phyloP scores from a whole-genome alignment of 2,888 invertebrate species.

The Epinotia ramella region DNA sequence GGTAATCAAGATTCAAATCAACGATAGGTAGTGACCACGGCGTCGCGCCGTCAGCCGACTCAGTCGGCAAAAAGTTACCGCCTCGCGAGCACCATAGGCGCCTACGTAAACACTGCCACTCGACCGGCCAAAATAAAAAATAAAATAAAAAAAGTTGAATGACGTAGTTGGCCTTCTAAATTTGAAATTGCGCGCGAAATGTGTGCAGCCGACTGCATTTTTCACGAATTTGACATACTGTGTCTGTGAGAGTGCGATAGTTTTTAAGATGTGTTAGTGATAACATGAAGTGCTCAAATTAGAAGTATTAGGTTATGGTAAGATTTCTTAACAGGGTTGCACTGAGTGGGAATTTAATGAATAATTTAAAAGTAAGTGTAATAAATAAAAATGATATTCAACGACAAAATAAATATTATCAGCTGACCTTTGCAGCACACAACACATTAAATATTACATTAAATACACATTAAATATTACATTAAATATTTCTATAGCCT shows the following conservation, averaged over 20 bases:
- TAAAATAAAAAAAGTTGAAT: conserved; percentile 49
- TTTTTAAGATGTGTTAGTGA: conserved; percentile 33
- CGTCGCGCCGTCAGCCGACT: conserved; percentile 73
- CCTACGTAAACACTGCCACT: conserved; percentile 53
- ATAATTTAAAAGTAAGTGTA: conserved; percentile 23
- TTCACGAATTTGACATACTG: conserved; percentile 49
- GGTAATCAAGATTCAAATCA: conserved; percentile 80
- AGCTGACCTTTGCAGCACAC: conserved; percentile 35
- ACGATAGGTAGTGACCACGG: conserved; percentile 80
- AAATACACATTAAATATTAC: too few species aligned
- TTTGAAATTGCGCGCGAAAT: conserved; percentile 66
- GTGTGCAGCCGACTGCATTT: conserved; percentile 53
- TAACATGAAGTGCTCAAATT: conserved; percentile 52
- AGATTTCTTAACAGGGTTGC: conserved; percentile 50
- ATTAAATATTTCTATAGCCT: conserved; percentile 39
- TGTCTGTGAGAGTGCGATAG: conserved; percentile 50
- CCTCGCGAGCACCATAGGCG: conserved; percentile 61
- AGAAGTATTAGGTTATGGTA: conserved; percentile 55
- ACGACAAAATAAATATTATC: not conserved
- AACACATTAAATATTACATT: too few species aligned
- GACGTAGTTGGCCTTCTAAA: conserved; percentile 64
- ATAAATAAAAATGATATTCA: not conserved
- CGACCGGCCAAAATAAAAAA: conserved; percentile 55
- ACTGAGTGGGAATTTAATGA: conserved; percentile 5
- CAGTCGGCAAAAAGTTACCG: conserved; percentile 76